phyloP scores from a whole-genome alignment of 2,797 vertebrate species.

The Myoxocephalus aenaeus region DNA sequence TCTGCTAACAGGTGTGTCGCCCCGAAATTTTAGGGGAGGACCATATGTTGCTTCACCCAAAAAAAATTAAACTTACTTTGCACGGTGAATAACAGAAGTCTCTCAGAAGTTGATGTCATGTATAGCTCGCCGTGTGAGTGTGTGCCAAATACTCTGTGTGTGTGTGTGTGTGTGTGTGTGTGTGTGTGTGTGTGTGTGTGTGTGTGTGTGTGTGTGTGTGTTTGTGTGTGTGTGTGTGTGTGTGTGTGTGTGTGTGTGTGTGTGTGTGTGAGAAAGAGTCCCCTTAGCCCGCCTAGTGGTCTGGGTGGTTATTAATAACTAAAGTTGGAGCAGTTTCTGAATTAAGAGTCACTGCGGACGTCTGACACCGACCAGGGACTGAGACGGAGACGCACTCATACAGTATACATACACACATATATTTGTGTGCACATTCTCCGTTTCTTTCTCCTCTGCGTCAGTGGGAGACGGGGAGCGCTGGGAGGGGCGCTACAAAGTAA shows the following conservation, averaged over 20 bases:
- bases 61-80: conserved; percentile 59
- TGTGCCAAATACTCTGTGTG: conserved; percentile 42
- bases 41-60: conserved; percentile 67
- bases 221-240: conserved; percentile 17
- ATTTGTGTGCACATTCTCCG: no score
- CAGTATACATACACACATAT: not conserved
- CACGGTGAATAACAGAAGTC: conserved; percentile 57
- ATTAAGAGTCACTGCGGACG: conserved; percentile 63
- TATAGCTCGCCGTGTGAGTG: conserved; percentile 16
- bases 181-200: conserved; percentile 19
- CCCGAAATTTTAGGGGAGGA: conserved; percentile 64
- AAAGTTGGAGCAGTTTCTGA: conserved; percentile 76
- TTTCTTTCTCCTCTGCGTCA: conserved; percentile 41
- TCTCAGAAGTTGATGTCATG: conserved; percentile 45
- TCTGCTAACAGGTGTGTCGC: conserved; percentile 69
- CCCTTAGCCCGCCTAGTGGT: conserved; percentile 46
- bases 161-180: conserved; percentile 12
- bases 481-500: conserved; percentile 50
- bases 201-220: conserved; percentile 20
- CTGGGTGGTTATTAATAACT: conserved; percentile 73
- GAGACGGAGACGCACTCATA: conserved; percentile 8
- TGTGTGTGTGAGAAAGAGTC: conserved; percentile 4
- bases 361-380: conserved; percentile 37
- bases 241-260: conserved; percentile 20
- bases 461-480: conserved; percentile 50